A percentile compares a stretch with the other conserved stretches of the same genome.
Evolutionary conservation across 2,888 invertebrate genomes (phyloP).

Genomic region (Eristalis pertinax): DNA sequence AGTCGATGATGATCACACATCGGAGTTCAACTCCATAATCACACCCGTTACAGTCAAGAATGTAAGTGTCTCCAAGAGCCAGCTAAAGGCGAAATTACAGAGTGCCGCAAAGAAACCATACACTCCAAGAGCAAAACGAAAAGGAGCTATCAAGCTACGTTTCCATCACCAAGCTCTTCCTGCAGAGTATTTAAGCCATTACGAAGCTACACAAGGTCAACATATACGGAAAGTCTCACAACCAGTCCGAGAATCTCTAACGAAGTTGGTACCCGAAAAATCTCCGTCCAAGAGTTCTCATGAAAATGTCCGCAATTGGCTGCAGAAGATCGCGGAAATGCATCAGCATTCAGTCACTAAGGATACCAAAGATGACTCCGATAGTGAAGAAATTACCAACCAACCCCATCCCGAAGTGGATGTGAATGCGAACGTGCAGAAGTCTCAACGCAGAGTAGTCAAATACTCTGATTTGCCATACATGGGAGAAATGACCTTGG

Average conservation of each 20-base stretch:
- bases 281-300: conserved; percentile 82
- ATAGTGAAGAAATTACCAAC: conserved; percentile 74
- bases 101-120: conserved; percentile 49
- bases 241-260: conserved; percentile 77
- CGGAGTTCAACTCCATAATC: conserved; percentile 76
- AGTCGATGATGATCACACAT: conserved; percentile 77
- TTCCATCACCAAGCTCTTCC: conserved; percentile 91
- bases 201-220: conserved; percentile 87
- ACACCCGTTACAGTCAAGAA: conserved; percentile 71
- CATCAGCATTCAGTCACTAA: conserved; percentile 81
- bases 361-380: conserved; percentile 58
- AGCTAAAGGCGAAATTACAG: conserved; percentile 77
- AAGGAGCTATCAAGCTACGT: conserved; percentile 87
- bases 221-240: conserved; percentile 79
- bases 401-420: conserved; percentile 74
- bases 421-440: conserved; percentile 74
- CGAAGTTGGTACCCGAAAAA: conserved; percentile 80
- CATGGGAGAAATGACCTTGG: conserved; percentile 95
- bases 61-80: conserved; percentile 67
- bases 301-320: conserved; percentile 88
- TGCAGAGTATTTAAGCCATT: conserved; percentile 90
- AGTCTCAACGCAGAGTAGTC: conserved; percentile 81
- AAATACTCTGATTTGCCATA: conserved; percentile 93
- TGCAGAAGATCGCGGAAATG: conserved; percentile 88
- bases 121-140: conserved; percentile 59